These are phyloP conservation scores for Perizoma affinitatum DNA, from an alignment of 2,888 invertebrate genomes.

Conservation along the genomic window DNA sequence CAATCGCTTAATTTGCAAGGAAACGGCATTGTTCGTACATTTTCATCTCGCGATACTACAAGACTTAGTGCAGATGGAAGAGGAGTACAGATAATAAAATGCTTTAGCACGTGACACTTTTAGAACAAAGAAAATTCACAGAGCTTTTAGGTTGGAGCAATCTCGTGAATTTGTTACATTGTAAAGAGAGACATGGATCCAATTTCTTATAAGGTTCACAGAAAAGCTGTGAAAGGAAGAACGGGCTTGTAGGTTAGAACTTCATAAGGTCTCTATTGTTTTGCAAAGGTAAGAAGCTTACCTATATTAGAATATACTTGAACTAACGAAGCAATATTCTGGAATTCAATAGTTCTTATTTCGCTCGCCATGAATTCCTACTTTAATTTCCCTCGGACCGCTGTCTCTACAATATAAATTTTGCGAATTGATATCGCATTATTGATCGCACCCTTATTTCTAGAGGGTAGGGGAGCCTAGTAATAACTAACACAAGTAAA, in stretches of 20 bases:
- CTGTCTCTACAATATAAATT: constrained; percentile 53
- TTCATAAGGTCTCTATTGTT: too few relatives aligned
- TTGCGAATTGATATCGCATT: constrained; percentile 66
- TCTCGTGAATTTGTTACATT: constrained; percentile 39
- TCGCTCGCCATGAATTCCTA: constrained; percentile 37
- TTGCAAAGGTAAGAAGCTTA: too few relatives aligned
- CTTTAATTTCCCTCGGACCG: constrained; percentile 60
- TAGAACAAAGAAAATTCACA: constrained; percentile 65
- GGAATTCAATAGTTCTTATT: constrained; percentile 43
- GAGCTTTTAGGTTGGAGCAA: constrained; percentile 54
- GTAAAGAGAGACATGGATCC: constrained; percentile 11
- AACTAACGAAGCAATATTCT: constrained; percentile 18
- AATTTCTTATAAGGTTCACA: constrained; percentile 1
- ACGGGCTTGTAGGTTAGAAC: constrained; percentile 1
- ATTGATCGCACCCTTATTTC: constrained; percentile 57
- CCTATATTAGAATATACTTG: constrained; percentile 8
- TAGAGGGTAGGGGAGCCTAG: constrained; percentile 41
- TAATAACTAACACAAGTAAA: constrained; percentile 64
- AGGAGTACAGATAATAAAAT: constrained; percentile 67
- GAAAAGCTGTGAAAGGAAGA: constrained; percentile 1
- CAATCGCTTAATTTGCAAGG: constrained; percentile 64
- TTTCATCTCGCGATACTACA: constrained; percentile 41
- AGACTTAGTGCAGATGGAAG: constrained; percentile 29
- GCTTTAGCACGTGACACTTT: constrained; percentile 72
- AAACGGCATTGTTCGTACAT: constrained; percentile 51